A percentile compares a stretch with the other conserved stretches of the same genome.
Conservation (phyloP, 2,888 invertebrate genomes). For the Oscheius onirici region DNA sequence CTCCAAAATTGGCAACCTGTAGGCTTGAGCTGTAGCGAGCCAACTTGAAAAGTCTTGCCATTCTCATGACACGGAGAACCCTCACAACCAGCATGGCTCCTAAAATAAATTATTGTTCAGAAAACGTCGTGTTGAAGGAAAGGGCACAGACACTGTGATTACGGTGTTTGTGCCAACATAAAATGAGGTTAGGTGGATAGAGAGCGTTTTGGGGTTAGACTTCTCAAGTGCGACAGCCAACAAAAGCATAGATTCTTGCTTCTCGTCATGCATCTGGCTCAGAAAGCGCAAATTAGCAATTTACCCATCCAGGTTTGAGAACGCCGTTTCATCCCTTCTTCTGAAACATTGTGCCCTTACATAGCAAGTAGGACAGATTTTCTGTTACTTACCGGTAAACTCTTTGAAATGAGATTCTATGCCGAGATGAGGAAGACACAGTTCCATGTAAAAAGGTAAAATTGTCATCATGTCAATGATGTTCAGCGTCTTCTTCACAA, state of each 20-base stretch:
- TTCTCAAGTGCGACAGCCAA: conserved; percentile 1
- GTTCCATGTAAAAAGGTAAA: conserved; percentile 69
- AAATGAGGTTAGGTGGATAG: conserved; percentile 11
- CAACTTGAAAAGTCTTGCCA: conserved; percentile 70
- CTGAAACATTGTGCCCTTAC: conserved; percentile 16
- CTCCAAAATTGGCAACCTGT: conserved; percentile 41
- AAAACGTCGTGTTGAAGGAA: too few relatives aligned
- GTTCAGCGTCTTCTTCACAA: conserved; percentile 63
- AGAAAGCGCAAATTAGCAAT: conserved; percentile 10
- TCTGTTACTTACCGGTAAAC: conserved; percentile 55
- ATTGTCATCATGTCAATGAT: conserved; percentile 70
- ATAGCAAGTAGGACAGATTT: neutral
- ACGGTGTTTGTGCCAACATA: conserved; percentile 11
- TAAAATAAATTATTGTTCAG: too few relatives aligned
- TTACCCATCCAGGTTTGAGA: conserved; percentile 46
- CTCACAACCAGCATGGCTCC: conserved; percentile 70
- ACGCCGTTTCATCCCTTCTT: conserved; percentile 19
- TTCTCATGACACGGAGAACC: conserved; percentile 68
- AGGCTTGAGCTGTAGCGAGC: conserved; percentile 69
- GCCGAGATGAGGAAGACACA: conserved; percentile 60
- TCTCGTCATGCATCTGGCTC: conserved; percentile 16
- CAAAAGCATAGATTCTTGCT: conserved; percentile 11
- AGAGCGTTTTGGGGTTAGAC: neutral
- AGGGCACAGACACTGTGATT: conserved; percentile 7
- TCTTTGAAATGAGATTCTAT: conserved; percentile 66